These are phyloP conservation scores for Cherax destructor DNA, from an alignment of 1,140 invertebrate genomes.

Conservation along the genomic window DNA sequence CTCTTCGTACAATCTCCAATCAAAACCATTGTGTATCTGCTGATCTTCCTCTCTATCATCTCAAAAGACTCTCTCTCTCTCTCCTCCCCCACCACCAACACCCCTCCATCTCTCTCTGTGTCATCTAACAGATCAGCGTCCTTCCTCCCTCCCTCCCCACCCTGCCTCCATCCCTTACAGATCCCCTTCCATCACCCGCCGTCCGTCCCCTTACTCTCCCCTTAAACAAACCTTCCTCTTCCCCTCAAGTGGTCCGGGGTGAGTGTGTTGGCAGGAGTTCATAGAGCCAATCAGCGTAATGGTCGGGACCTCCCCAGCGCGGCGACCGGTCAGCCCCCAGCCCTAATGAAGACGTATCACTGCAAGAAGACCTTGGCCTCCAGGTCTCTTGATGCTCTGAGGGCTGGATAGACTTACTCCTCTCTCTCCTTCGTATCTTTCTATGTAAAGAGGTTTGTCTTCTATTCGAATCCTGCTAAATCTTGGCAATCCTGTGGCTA, in stretches of 20 bases:
- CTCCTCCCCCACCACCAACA: too few species aligned
- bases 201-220: not conserved
- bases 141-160: not conserved
- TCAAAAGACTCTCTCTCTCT: not conserved
- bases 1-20: too few species aligned
- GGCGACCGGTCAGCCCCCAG: not conserved
- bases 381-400: too few species aligned
- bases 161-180: not conserved
- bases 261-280: not conserved
- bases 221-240: not conserved
- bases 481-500: too few species aligned
- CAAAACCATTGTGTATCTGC: too few species aligned
- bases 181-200: not conserved
- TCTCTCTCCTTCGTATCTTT: too few species aligned
- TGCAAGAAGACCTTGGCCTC: not conserved
- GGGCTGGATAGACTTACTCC: too few species aligned
- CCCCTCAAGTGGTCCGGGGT: constrained; percentile 1
- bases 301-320: not conserved
- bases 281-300: not conserved
- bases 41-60: too few species aligned
- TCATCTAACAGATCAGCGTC: not conserved
- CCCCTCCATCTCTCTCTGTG: too few species aligned
- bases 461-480: too few species aligned
- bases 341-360: constrained; percentile 5
- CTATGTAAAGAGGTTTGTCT: too few species aligned